Conservation (phyloP, 1,140 invertebrate genomes). For the Meteorus sp. region DNA sequence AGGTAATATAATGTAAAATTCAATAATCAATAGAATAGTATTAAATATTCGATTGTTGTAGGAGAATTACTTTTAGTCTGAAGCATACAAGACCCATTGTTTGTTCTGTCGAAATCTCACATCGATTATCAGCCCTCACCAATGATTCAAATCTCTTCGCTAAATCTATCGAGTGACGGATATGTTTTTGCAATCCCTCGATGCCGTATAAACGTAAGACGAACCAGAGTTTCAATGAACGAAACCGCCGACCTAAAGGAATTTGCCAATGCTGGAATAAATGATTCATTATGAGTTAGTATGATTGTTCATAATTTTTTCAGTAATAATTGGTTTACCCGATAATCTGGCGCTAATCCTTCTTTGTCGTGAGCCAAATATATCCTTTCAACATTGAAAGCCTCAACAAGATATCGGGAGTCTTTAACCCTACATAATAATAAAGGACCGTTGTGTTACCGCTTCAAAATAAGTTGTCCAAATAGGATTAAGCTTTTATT, state of each 20-base stretch:
- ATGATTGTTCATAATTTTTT: no score
- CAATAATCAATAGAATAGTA: constrained; percentile 9
- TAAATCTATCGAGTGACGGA: constrained; percentile 75
- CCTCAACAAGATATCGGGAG: constrained; percentile 74
- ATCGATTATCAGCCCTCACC: constrained; percentile 71
- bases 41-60: constrained; percentile 6
- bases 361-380: constrained; percentile 76
- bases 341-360: constrained; percentile 80
- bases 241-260: constrained; percentile 84
- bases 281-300: constrained; percentile 13
- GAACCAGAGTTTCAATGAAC: constrained; percentile 94
- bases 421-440: constrained; percentile 72
- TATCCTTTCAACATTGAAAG: constrained; percentile 91
- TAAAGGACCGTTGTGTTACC: not conserved
- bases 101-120: constrained; percentile 75
- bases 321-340: constrained; percentile 59
- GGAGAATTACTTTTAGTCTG: constrained; percentile 68
- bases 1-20: no score
- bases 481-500: constrained; percentile 22
- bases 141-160: constrained; percentile 77
- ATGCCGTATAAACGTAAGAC: constrained; percentile 83
- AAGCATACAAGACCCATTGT: constrained; percentile 88
- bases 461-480: not conserved
- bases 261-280: constrained; percentile 91
- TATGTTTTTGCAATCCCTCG: constrained; percentile 75